Evolutionary conservation across 37 sponge, comb jelly and placozoan genomes (phyloP).

Genomic region (Tethya wilhelma): DNA sequence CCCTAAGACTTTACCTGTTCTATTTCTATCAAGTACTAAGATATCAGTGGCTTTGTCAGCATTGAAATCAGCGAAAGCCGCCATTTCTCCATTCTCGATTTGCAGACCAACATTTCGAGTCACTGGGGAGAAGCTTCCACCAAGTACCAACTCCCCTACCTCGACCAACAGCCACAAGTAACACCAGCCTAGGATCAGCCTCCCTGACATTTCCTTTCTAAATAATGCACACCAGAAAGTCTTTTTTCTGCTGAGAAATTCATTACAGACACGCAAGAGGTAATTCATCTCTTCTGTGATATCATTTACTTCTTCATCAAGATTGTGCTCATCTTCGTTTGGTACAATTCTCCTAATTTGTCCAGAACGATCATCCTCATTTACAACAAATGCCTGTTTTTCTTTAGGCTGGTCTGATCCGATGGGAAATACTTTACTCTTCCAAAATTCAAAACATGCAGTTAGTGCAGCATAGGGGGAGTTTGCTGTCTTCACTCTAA

Average conservation of each 20-base stretch:
- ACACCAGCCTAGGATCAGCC: too few relatives aligned
- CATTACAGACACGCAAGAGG: neutral
- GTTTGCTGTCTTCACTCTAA: neutral
- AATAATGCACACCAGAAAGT: too few relatives aligned
- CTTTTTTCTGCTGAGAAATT: neutral
- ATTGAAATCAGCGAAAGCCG: slow-evolving; percentile 47
- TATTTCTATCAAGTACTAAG: slow-evolving; percentile 27
- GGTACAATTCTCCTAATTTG: neutral
- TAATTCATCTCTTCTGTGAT: neutral
- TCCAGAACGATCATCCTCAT: neutral
- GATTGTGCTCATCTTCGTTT: neutral
- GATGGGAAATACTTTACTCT: neutral
- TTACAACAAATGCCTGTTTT: neutral
- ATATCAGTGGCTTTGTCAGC: slow-evolving; percentile 55
- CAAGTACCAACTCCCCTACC: neutral
- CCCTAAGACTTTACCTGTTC: neutral
- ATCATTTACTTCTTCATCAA: neutral
- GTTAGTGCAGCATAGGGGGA: neutral
- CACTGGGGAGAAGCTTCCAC: slow-evolving; percentile 23
- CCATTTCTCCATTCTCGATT: neutral
- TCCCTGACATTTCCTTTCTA: too few relatives aligned
- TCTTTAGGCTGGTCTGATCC: neutral
- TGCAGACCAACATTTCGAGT: slow-evolving; percentile 14
- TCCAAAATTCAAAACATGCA: slow-evolving; percentile 18
- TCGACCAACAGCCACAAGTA: slow-evolving; percentile 2